Evolutionary conservation across 2,888 invertebrate species (phyloP).

Genomic region (Sceliomorpha sp.): DNA sequence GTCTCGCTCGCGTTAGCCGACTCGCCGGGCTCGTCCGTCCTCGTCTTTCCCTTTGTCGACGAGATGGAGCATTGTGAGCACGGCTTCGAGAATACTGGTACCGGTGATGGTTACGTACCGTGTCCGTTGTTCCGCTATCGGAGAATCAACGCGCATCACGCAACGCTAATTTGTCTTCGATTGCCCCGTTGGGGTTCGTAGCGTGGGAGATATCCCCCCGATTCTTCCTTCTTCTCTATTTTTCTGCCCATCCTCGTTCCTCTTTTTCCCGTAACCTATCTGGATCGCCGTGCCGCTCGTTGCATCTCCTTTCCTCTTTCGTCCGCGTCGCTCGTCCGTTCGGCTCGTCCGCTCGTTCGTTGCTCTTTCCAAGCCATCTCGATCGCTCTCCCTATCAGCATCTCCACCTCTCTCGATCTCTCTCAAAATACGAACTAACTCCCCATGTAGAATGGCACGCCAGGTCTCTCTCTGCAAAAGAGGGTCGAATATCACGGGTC

Average conservation of each 20-base stretch:
- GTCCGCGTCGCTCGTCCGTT: constrained; percentile 30
- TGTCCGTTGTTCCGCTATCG: constrained; percentile 77
- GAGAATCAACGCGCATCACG: constrained; percentile 79
- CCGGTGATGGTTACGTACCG: constrained; percentile 64
- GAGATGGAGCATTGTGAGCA: constrained; percentile 49
- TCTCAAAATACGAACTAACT: constrained; percentile 50
- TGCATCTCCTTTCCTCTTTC: constrained; percentile 27
- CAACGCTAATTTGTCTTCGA: constrained; percentile 80
- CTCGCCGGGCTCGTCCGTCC: constrained; percentile 32
- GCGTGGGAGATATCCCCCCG: constrained; percentile 75
- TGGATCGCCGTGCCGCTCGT: constrained; percentile 10
- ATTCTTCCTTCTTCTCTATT: constrained; percentile 49
- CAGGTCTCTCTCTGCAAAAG: constrained; percentile 29
- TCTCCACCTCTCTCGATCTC: constrained; percentile 33
- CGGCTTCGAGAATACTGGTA: constrained; percentile 48
- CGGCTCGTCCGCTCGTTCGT: constrained; percentile 36
- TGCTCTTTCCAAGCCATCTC: constrained; percentile 37
- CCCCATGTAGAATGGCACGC: constrained; percentile 50
- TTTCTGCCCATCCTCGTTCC: constrained; percentile 19
- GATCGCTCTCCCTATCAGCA: constrained; percentile 43
- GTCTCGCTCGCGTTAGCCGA: constrained; percentile 38
- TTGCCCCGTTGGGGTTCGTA: constrained; percentile 71
- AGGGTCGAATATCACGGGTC: constrained; percentile 71
- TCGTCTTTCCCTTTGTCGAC: constrained; percentile 50
- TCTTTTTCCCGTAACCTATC: constrained; percentile 19